Percentiles rank a stretch among this genome's conserved stretches.
Evolutionary conservation across 2,888 invertebrate species (phyloP).

Genomic region (Eristalis tenax): DNA sequence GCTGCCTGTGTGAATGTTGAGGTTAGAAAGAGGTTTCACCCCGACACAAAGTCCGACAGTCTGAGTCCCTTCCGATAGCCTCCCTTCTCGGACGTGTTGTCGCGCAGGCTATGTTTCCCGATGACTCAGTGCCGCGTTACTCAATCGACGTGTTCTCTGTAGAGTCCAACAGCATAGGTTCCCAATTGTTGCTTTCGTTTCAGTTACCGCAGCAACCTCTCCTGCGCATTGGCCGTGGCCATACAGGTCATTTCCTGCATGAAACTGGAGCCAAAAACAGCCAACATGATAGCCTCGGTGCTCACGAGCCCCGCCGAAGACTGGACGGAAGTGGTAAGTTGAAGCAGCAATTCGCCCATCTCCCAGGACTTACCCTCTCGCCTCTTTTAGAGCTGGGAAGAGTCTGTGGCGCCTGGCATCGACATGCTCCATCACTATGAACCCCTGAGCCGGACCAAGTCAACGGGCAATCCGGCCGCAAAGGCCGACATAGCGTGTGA

Average conservation of each 20-base stretch:
- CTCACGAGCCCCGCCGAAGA: slow-evolving; percentile 79
- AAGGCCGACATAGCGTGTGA: slow-evolving; percentile 73
- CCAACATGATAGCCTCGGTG: slow-evolving; percentile 77
- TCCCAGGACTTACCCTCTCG: neutral
- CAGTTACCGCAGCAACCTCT: slow-evolving; percentile 78
- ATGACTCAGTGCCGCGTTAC: too few relatives aligned
- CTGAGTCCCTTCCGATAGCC: too few relatives aligned
- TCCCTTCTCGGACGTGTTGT: too few relatives aligned
- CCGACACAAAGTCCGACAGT: too few relatives aligned
- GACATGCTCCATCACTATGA: slow-evolving; percentile 80
- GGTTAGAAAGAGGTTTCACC: too few relatives aligned
- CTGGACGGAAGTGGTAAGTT: slow-evolving; percentile 78
- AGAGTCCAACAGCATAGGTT: too few relatives aligned
- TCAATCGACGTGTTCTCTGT: too few relatives aligned
- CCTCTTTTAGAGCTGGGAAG: slow-evolving; percentile 79
- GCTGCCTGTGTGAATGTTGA: too few relatives aligned
- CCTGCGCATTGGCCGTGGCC: slow-evolving; percentile 77
- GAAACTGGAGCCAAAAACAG: slow-evolving; percentile 77
- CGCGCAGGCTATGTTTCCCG: too few relatives aligned
- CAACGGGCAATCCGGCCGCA: slow-evolving; percentile 74
- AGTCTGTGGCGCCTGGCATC: slow-evolving; percentile 79
- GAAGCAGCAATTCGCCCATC: neutral
- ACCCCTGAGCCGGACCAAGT: slow-evolving; percentile 77
- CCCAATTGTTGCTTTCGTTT: neutral
- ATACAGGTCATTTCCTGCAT: slow-evolving; percentile 77